A percentile compares a stretch with the other conserved stretches of the same genome.
Evolutionary conservation across 2,888 invertebrate species (phyloP).

Genomic region (Apamea anceps): DNA sequence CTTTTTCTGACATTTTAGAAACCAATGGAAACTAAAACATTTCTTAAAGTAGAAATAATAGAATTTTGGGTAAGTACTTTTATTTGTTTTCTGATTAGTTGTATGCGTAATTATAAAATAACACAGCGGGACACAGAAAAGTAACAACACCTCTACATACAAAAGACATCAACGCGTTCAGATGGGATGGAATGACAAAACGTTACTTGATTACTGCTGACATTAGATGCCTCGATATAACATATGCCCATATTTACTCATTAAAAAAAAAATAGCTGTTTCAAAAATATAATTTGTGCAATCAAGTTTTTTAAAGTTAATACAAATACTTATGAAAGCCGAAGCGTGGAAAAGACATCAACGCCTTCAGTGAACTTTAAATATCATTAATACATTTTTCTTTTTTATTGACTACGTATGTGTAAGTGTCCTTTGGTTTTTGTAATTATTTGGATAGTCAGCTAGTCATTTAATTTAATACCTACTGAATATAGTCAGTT

Average conservation of each 20-base stretch:
- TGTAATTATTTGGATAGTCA: neutral
- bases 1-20: neutral
- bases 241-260: neutral
- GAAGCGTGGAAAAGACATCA: conserved; percentile 2
- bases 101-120: neutral
- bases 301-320: too few relatives aligned
- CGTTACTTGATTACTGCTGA: neutral
- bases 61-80: too few relatives aligned
- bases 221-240: neutral
- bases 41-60: neutral
- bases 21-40: neutral
- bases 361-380: neutral
- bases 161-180: conserved; percentile 36
- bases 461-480: neutral
- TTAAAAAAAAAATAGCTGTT: neutral
- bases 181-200: neutral
- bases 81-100: neutral
- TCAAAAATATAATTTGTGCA: neutral
- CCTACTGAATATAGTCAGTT: neutral
- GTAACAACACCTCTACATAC: neutral
- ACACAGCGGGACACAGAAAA: neutral
- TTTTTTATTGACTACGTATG: neutral
- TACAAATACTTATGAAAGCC: neutral
- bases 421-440: too few relatives aligned
- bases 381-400: neutral